These are phyloP conservation scores for Pemphigus obesinymphae DNA, from an alignment of 1,140 invertebrate genomes.

Conservation along the genomic window DNA sequence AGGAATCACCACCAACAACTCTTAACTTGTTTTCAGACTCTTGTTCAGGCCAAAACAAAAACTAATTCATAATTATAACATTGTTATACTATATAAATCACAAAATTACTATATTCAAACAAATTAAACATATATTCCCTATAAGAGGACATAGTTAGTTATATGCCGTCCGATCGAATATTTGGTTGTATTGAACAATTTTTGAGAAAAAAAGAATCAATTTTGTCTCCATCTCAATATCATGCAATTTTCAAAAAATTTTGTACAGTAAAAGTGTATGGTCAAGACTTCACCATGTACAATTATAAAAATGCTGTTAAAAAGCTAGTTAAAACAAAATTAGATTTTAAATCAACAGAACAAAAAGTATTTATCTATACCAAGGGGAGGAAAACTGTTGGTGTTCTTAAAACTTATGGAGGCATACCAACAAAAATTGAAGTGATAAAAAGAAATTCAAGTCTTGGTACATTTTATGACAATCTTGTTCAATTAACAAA, in stretches of 20 bases:
- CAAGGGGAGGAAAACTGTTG: background rate
- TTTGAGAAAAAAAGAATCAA: too few relatives aligned
- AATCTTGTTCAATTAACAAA: too few relatives aligned
- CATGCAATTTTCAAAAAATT: too few relatives aligned
- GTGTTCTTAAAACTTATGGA: too few relatives aligned
- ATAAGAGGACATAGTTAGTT: background rate
- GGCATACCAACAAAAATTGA: too few relatives aligned
- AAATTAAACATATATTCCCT: too few relatives aligned
- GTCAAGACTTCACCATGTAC: too few relatives aligned
- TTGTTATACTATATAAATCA: background rate
- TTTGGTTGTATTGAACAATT: background rate
- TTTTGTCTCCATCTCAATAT: too few relatives aligned
- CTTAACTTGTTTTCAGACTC: background rate
- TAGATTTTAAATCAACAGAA: background rate
- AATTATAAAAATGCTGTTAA: background rate
- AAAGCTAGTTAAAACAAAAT: background rate
- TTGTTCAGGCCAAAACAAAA: background rate
- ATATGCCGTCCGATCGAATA: background rate
- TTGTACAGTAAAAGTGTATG: too few relatives aligned
- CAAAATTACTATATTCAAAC: background rate
- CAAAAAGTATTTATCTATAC: background rate
- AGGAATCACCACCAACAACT: background rate
- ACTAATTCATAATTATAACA: background rate
- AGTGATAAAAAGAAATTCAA: too few relatives aligned
- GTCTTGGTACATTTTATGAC: too few relatives aligned